Conservation (phyloP, 1,140 invertebrate species). For the Drosophila dunni region DNA sequence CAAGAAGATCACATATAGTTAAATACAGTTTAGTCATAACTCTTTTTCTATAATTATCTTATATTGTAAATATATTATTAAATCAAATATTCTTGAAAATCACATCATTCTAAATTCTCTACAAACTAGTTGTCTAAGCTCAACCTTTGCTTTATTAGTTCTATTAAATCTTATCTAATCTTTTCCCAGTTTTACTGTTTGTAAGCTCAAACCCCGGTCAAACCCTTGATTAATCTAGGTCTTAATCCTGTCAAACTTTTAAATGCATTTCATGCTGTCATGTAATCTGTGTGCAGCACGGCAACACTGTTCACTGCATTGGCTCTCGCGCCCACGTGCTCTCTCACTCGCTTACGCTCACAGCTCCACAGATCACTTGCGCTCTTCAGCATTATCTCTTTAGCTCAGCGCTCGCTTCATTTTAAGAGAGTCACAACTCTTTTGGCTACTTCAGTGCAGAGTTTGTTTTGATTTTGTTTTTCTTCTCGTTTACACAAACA, state of each 20-base stretch:
- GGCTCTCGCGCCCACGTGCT: neutral
- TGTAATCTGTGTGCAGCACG: conserved; percentile 67
- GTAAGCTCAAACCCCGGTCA: no score
- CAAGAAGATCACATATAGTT: no score
- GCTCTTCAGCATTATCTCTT: conserved; percentile 32
- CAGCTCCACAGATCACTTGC: neutral
- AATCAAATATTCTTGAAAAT: no score
- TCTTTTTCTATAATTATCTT: no score
- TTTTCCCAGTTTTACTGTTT: no score
- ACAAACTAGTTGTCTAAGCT: no score
- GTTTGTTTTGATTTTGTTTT: conserved; percentile 34
- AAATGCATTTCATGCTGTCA: conserved; percentile 46
- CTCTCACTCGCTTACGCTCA: conserved; percentile 20
- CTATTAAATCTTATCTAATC: no score
- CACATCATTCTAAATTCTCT: no score
- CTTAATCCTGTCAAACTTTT: neutral
- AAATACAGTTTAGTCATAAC: no score
- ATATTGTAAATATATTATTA: no score
- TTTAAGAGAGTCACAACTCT: conserved; percentile 32
- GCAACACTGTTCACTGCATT: conserved; percentile 59
- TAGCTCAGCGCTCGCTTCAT: neutral
- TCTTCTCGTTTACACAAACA: conserved; percentile 26
- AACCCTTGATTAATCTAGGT: neutral
- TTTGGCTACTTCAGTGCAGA: conserved; percentile 6
- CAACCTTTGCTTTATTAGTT: no score